Base-by-base conservation (phyloP, 2,797 vertebrate species). In the Urosaurus nigricauda region DNA sequence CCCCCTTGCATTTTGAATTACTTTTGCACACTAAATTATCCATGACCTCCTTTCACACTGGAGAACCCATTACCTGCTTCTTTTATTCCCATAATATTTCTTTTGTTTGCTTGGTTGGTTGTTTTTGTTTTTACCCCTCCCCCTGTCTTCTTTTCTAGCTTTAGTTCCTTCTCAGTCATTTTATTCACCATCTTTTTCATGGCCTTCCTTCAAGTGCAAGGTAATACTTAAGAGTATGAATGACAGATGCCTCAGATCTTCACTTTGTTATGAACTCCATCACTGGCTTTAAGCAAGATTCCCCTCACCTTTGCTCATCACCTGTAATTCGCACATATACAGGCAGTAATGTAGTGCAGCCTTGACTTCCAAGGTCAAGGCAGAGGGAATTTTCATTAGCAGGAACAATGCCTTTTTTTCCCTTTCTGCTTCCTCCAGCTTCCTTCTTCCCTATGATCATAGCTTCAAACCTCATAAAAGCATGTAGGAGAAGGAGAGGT, bases 11-110 rank as follows among this genome's bases (percentile, higher is more conserved):
- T 43, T 29, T 71, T 79, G 26, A 60, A 71, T 85, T 47, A 80
- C 32, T 35, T 89, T 63, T 73, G 37, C 9, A 14, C 65, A 53
- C 51, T 71, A 35, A 71, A 43, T 88, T 88, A 70, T 79, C 40
- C 51, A 71, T 40, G 40, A 83, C 37, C 21, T 73, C 26, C 13
- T 43, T 86, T 70, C 37, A 47, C 29, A 51, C 21, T 79, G 63
- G 78, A 63, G 11, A 1, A 65, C 24, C 32, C 13, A 51, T 63
- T 81, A 51, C 32, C 17, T 85, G 13, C 21, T 47, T 37, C 24
- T 40, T 37, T 73, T 75, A 24, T 53, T 37, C 29, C 35, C 35
- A 21, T 71, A 43, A 9, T 79, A 32, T 40, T 51, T 65, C 43
- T 73, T 47, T 40, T 79, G 21, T 60, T 47, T n/a, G 58, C 8